A percentile compares a stretch with the other conserved stretches of the same genome.
phyloP scores from a whole-genome alignment of 1,140 invertebrate species.

The Drosophila bipectinata region DNA sequence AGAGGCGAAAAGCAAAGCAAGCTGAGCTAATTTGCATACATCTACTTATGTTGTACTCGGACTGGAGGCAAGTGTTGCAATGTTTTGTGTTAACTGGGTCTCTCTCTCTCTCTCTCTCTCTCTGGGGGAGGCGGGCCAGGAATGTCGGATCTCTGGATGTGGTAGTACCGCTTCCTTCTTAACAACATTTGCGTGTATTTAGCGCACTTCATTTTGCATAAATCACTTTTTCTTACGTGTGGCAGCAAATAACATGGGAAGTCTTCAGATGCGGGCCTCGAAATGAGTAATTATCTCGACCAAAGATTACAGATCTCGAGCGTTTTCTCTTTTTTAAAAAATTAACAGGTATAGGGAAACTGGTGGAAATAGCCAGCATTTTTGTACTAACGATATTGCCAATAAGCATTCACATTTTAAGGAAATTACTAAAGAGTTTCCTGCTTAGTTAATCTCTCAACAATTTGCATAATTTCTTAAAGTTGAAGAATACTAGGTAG shows the following conservation, averaged over 20 bases:
- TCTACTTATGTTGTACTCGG: constrained; percentile 55
- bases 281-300: constrained; percentile 37
- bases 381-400: neutral
- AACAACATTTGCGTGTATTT: constrained; percentile 22
- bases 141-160: constrained; percentile 4
- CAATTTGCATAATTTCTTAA: neutral
- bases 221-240: constrained; percentile 16
- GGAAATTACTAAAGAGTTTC: constrained; percentile 1
- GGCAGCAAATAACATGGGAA: constrained; percentile 19
- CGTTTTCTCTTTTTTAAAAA: constrained; percentile 45
- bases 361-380: neutral
- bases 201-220: constrained; percentile 30
- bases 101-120: constrained; percentile 27
- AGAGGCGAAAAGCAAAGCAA: constrained; percentile 39
- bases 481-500: neutral
- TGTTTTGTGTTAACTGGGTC: constrained; percentile 59
- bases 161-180: constrained; percentile 21
- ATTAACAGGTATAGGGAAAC: neutral
- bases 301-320: constrained; percentile 6
- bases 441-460: neutral
- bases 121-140: constrained; percentile 20
- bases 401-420: neutral
- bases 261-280: constrained; percentile 16
- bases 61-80: constrained; percentile 41
- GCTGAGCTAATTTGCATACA: constrained; percentile 72